Evolutionary conservation across 1,140 invertebrate species (phyloP), one percentile per base, ranked within the genome.

Genomic region (Polypedilum pembai): DNA sequence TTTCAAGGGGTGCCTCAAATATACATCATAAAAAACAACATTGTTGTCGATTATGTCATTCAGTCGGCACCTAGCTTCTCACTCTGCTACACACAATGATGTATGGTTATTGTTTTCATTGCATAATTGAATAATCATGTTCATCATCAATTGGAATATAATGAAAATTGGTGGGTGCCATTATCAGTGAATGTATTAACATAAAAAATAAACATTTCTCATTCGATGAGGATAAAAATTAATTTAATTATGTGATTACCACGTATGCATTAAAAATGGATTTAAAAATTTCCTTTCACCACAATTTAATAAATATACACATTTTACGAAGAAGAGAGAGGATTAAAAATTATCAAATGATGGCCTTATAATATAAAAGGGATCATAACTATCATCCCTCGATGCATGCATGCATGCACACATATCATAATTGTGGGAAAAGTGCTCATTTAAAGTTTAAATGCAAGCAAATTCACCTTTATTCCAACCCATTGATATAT

Each of bases 81-180:
- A n/a, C n/a, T 56, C 45, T 56, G 4, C 3, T 12, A 56, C 17
- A 69, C 20, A 7, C 65, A 69, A 20, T 69, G 65, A 69, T 69
- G 17, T 69, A 69, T 18, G 65, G 65, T 69, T 69, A 69, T 69
- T 69, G 65, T 69, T 69, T 69, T 69, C 10, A 69, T 69, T 69
- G 65, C 65, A 69, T 69, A 69, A 69, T 69, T 69, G 65, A 69
- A 69, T 69, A 69, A 69, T 69, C 65, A 69, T 69, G 65, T 69
- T 69, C 45, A 56, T 56, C 45, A 56, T 56, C 45, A 56, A 56
- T 56, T 56, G 45, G n/a, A 56, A 20, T 10, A 69, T 69, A 69
- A 69, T 69, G 65, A 69, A 69, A 69, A 20, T 56, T 56, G 45
- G 45, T 56, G 45, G 65, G 65, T 69, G 65, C 65, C 20, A 69